These are phyloP conservation scores for Brachionus calyciflorus DNA, from an alignment of 1,140 invertebrate species.

Conservation along the genomic window DNA sequence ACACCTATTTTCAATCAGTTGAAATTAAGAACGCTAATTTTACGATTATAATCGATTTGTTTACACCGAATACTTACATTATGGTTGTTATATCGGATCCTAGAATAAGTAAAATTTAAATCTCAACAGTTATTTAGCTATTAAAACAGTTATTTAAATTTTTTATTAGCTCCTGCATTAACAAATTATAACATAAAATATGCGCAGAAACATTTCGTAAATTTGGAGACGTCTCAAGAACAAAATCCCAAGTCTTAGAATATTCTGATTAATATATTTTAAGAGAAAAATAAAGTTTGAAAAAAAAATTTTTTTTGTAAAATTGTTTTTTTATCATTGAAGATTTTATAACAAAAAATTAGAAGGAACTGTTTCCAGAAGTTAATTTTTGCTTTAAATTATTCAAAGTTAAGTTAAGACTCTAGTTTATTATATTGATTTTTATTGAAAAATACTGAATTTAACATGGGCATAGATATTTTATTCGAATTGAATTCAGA, in stretches of 20 bases:
- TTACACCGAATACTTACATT: slow-evolving; percentile 97
- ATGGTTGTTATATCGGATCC: slow-evolving; percentile 98
- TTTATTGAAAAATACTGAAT: too few relatives aligned
- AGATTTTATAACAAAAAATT: too few relatives aligned
- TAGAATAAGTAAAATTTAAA: slow-evolving; percentile 77
- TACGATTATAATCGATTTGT: slow-evolving; percentile 95
- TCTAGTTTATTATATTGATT: too few relatives aligned
- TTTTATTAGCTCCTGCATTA: slow-evolving; percentile 31
- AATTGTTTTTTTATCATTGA: too few relatives aligned
- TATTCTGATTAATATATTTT: too few relatives aligned
- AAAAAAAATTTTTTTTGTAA: too few relatives aligned
- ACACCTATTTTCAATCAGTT: slow-evolving; percentile 97
- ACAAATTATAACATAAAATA: slow-evolving; percentile 47
- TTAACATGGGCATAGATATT: too few relatives aligned
- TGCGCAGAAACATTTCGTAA: slow-evolving; percentile 45
- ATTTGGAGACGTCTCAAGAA: slow-evolving; percentile 34
- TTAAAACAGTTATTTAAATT: neutral
- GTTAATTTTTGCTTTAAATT: too few relatives aligned
- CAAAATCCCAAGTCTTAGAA: neutral
- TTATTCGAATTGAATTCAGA: too few relatives aligned
- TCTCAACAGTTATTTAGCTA: neutral
- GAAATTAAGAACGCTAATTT: slow-evolving; percentile 88
- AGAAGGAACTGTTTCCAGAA: too few relatives aligned
- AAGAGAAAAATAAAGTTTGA: too few relatives aligned
- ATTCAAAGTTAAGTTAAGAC: too few relatives aligned